Evolutionary conservation across 2,888 invertebrate species (phyloP).

Genomic region (Agrotis exclamationis): DNA sequence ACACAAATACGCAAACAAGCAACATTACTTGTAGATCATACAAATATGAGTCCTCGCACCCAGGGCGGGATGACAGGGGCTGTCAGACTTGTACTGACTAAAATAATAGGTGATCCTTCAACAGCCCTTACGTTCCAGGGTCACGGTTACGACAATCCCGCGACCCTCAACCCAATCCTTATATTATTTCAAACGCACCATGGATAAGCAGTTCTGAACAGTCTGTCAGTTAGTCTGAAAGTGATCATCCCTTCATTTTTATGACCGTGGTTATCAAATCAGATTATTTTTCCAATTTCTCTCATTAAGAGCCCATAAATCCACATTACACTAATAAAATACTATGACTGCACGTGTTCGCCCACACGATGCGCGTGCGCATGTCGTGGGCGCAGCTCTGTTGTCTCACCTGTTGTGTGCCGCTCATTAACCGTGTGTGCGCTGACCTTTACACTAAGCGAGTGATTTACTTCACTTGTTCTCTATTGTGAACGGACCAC

Average conservation of each 20-base stretch:
- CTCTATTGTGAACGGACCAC: slow-evolving; percentile 1
- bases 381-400: slow-evolving; percentile 9
- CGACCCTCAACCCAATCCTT: too few relatives aligned
- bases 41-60: too few relatives aligned
- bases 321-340: slow-evolving; percentile 17
- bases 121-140: too few relatives aligned
- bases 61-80: too few relatives aligned
- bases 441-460: slow-evolving; percentile 21
- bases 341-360: neutral
- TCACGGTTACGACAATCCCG: too few relatives aligned
- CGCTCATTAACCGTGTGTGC: slow-evolving; percentile 20
- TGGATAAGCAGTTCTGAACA: neutral
- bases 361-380: slow-evolving; percentile 35
- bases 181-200: too few relatives aligned
- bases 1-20: too few relatives aligned
- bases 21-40: too few relatives aligned
- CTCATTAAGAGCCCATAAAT: slow-evolving; percentile 29
- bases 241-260: neutral
- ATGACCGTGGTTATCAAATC: neutral
- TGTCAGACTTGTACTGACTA: too few relatives aligned
- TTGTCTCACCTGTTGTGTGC: slow-evolving; percentile 14
- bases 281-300: neutral
- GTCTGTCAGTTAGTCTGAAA: neutral
- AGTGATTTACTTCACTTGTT: slow-evolving; percentile 12
- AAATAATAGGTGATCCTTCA: too few relatives aligned